A percentile compares a stretch with the other conserved stretches of the same genome.
phyloP scores from a whole-genome alignment of 1,140 invertebrate genomes.

The Holcopasites calliopsidis region DNA sequence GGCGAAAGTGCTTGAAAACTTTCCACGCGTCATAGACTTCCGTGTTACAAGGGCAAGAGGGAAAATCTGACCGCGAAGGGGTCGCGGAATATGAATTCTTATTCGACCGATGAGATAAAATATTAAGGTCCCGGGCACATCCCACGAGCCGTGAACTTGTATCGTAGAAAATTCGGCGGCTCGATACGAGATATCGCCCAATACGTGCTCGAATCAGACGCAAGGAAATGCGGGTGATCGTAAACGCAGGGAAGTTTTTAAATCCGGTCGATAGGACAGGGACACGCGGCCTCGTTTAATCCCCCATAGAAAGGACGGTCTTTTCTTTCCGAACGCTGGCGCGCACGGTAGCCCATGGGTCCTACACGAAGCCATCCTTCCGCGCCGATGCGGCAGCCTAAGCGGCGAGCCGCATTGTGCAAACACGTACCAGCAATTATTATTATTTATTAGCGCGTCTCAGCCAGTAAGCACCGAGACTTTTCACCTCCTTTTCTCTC shows the following conservation, averaged over 20 bases:
- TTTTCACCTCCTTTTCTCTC: slow-evolving; percentile 52
- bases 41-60: not conserved
- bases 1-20: slow-evolving; percentile 32
- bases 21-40: slow-evolving; percentile 16
- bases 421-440: slow-evolving; percentile 78
- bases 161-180: slow-evolving; percentile 71
- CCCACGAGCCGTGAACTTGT: slow-evolving; percentile 50
- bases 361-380: slow-evolving; percentile 44
- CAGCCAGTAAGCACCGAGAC: slow-evolving; percentile 63
- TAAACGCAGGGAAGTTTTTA: not conserved
- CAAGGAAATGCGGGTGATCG: not conserved
- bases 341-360: slow-evolving; percentile 4
- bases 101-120: slow-evolving; percentile 74
- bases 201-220: not conserved
- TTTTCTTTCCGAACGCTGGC: slow-evolving; percentile 37
- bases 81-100: slow-evolving; percentile 69
- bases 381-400: slow-evolving; percentile 60
- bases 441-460: slow-evolving; percentile 77
- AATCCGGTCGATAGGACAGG: slow-evolving; percentile 4
- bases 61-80: slow-evolving; percentile 12
- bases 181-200: slow-evolving; percentile 72
- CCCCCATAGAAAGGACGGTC: slow-evolving; percentile 33
- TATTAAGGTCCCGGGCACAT: slow-evolving; percentile 64
- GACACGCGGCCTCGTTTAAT: slow-evolving; percentile 38
- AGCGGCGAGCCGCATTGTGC: slow-evolving; percentile 73